phyloP scores from a whole-genome alignment of 2,113 vertebrate species.

The Cottus gobio region DNA sequence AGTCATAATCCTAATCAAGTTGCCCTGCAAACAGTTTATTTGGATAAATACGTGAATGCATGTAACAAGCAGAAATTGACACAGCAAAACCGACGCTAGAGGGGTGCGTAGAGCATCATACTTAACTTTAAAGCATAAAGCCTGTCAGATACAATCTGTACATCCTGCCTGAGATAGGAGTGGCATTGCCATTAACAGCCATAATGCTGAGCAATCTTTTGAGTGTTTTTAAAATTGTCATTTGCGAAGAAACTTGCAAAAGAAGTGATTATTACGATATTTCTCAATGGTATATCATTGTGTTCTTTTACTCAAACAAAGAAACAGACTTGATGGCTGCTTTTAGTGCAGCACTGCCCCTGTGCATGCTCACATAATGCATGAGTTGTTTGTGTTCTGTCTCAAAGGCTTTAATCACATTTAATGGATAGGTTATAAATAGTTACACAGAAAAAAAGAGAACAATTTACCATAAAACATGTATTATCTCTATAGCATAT shows the following conservation, averaged over 20 bases:
- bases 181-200: conserved; percentile 1
- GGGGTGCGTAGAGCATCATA: not conserved
- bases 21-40: not conserved
- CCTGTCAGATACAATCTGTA: not conserved
- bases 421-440: conserved; percentile 4
- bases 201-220: not conserved
- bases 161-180: not conserved
- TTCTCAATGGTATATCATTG: not conserved
- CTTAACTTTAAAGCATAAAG: not conserved
- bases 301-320: not conserved
- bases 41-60: not conserved
- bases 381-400: conserved; percentile 4
- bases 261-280: not conserved
- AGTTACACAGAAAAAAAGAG: not conserved
- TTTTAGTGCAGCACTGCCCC: not conserved
- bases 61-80: not conserved
- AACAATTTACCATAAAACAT: not conserved
- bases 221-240: conserved; percentile 1
- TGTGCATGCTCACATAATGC: conserved; percentile 19
- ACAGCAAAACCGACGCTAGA: not conserved
- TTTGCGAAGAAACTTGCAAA: not conserved
- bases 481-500: not conserved
- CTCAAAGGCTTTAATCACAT: conserved; percentile 5
- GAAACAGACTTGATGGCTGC: not conserved
- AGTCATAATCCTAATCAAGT: no score